Percentiles rank a stretch among this genome's conserved stretches.
Conservation (phyloP, 2,113 vertebrate genomes). For the Antennarius striatus region DNA sequence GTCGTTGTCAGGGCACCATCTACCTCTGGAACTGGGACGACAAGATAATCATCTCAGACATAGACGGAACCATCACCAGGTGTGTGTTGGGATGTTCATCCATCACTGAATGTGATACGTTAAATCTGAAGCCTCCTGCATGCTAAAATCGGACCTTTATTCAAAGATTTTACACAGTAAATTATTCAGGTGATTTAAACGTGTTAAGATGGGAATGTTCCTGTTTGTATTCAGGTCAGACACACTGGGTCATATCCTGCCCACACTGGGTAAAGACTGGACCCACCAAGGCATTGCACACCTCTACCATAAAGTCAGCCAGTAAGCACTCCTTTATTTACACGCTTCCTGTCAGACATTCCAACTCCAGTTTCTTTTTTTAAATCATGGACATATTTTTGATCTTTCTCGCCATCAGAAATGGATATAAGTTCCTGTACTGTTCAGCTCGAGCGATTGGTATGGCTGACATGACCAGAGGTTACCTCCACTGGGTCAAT, state of each 20-base stretch:
- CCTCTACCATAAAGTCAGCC: conserved; percentile 98
- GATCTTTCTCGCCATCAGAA: conserved; percentile 72
- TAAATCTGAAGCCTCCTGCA: background rate
- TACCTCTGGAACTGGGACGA: conserved; percentile 99
- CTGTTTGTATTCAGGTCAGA: conserved; percentile 84
- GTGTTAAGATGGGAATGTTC: background rate
- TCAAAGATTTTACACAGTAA: too few species aligned
- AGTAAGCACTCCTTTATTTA: conserved; percentile 81
- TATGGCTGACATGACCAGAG: conserved; percentile 97
- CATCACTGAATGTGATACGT: too few species aligned
- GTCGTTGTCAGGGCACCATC: conserved; percentile 95
- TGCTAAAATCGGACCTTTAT: background rate
- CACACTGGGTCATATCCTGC: conserved; percentile 94
- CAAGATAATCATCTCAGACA: conserved; percentile 96
- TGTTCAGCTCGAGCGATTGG: conserved; percentile 96
- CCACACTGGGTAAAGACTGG: conserved; percentile 97
- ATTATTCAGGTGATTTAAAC: too few species aligned
- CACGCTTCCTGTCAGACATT: too few species aligned
- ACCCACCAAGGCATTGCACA: conserved; percentile 96
- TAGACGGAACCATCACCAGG: conserved; percentile 98
- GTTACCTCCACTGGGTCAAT: conserved; percentile 97
- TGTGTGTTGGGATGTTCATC: conserved; percentile 37
- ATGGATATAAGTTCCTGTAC: conserved; percentile 97
- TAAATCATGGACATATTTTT: background rate
- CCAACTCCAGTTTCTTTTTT: too few species aligned